These are phyloP conservation scores for Montipora foliosa DNA, from an alignment of 64 coral and sea anemone genomes.

Conservation along the genomic window DNA sequence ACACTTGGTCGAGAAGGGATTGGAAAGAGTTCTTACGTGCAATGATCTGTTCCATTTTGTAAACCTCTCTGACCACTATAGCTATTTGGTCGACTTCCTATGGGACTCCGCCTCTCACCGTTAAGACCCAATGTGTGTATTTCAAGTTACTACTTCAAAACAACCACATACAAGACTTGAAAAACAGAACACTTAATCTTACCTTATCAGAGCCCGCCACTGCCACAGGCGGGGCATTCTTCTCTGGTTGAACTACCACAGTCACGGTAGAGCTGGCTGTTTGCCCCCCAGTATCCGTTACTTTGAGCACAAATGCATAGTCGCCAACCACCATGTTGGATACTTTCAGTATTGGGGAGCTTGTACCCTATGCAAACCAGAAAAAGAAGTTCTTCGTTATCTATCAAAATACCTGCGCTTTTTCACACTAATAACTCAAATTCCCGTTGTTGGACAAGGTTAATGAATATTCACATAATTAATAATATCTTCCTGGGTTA, in stretches of 20 bases:
- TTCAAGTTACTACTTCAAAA: no score
- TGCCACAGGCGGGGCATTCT: slow-evolving; percentile 94
- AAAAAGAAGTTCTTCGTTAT: background rate
- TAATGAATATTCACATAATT: no score
- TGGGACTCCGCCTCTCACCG: no score
- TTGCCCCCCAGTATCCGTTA: slow-evolving; percentile 94
- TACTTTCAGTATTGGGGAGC: slow-evolving; percentile 85
- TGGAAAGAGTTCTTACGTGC: background rate
- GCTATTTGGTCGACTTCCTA: background rate
- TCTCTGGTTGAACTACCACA: slow-evolving; percentile 97
- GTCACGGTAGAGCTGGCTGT: slow-evolving; percentile 86
- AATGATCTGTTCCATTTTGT: no score
- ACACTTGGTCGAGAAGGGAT: background rate
- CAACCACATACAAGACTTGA: background rate
- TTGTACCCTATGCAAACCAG: slow-evolving; percentile 74
- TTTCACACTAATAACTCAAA: no score
- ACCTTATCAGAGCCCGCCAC: slow-evolving; percentile 99
- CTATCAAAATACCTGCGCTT: no score
- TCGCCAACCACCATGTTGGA: slow-evolving; percentile 98
- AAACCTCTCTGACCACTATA: no score
- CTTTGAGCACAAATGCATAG: slow-evolving; percentile 95
- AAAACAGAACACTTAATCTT: background rate
- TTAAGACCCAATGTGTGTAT: no score
- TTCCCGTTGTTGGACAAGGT: no score
- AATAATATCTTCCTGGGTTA: no score